Base-by-base conservation (phyloP, 2,888 invertebrate species). In the Serrognathus titanus region DNA sequence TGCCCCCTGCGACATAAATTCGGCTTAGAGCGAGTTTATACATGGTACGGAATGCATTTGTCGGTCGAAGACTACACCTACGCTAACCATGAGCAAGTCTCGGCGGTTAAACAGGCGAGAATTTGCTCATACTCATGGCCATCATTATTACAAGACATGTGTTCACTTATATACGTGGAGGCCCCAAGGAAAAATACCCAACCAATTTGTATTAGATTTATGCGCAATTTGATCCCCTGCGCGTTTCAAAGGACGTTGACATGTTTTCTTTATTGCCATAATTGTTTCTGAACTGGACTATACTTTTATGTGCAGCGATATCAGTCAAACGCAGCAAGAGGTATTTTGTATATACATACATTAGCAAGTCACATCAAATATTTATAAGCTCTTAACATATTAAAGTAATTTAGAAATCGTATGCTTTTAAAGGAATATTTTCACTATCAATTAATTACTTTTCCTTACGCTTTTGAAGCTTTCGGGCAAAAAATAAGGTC, bases 121-220 rank as follows among this genome's bases (percentile, higher is more conserved):
- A 40, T 40, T 40, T 40, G 40, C 40, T 40, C 40, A 40, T 40
- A 40, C 40, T 40, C 12, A 13, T 40, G 40, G 40, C 40, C 40
- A 40, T 40, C 40, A 13, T 40, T 40, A 40, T 40, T 40, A 13
- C 40, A 12, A 13, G 40, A 40, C 40, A 40, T 40, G 40, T 40
- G 40, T 40, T 40, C 40, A 40, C 40, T 40, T 40, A 40, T 9
- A 13, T 40, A 40, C 24, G 24, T 31, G 24, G 24, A 40, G 40
- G 5, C 40, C 40, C 40, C 9, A 13, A 13, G 40, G 40, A 40
- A 13, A 40, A 40, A 40, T 40, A 40, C 40, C 7, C 40, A 7
- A 40, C 40, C 40, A 40, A 40, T 40, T 40, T 40, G 40, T 40
- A 40, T 40, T 40, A 40, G 40, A 40, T 40, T 40, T 40, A 40